Evolutionary conservation across 1,140 invertebrate species (phyloP), one percentile per base, ranked within the genome.

Genomic region (Cyclargus thomasi): DNA sequence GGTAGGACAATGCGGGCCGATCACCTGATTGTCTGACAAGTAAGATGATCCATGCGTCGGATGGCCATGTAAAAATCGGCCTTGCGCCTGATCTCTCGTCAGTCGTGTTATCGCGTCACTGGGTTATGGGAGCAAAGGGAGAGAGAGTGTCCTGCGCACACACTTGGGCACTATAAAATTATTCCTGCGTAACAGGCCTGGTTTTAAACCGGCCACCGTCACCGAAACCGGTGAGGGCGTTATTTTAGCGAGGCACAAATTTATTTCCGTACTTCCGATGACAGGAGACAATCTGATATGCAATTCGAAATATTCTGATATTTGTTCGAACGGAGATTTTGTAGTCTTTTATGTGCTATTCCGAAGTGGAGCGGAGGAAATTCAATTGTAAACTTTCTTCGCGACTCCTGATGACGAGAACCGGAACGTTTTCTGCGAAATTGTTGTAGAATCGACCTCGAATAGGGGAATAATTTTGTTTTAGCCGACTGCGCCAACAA

Each of bases 371-470:
- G 55, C 55, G 55, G 20, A 20, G 55, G 55, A 59, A 59, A 59
- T 59, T 59, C 55, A 59, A 59, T 59, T 59, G 18, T n/a, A 59
- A 59, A 59, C 55, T 59, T 59, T 59, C 55, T 59, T 21, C 55
- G 18, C 55, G 20, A 59, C 55, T 59, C 21, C 20, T 59, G 55
- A 59, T 59, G 55, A 59, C 55, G 55, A 20, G 18, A 59, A 59
- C 55, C 1, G 55, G 55, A 59, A 59, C 55, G 21, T 59, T 59
- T 59, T 59, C 55, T 21, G 6, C 18, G 8, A 7, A 59, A 20
- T 59, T 59, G 17, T 59, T 59, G 6, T 59, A 17, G 18, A 55
- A 55, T 55, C 20, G 18, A 21, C 20, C 18, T 20, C 18, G 11
- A 21, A 59, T 20, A 20, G 18, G 55, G 20, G 18, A 17, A 8